Percentiles rank a stretch among this genome's conserved stretches.
Evolutionary conservation across 2,888 invertebrate genomes (phyloP).

Genomic region (Caenorhabditis becei): DNA sequence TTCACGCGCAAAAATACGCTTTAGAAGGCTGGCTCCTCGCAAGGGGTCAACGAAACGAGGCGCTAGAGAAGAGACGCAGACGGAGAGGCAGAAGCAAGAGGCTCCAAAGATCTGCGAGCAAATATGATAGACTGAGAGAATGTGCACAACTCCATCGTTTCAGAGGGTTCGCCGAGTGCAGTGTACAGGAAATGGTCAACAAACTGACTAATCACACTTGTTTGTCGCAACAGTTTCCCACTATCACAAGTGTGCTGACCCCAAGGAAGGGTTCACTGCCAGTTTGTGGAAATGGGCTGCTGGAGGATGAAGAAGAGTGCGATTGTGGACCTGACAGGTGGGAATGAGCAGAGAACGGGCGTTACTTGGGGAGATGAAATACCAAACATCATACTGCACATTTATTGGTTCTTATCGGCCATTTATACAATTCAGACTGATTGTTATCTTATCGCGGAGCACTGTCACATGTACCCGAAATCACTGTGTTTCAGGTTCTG

Average conservation of each 20-base stretch:
- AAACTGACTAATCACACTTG: constrained; percentile 63
- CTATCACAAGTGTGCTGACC: constrained; percentile 33
- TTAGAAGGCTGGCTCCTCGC: background rate
- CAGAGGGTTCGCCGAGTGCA: constrained; percentile 71
- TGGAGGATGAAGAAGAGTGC: constrained; percentile 69
- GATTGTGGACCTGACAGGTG: constrained; percentile 71
- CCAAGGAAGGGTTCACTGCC: constrained; percentile 38
- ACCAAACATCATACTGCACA: background rate
- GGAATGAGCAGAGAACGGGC: background rate
- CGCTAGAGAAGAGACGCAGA: constrained; percentile 29
- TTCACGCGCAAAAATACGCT: background rate
- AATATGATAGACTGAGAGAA: constrained; percentile 25
- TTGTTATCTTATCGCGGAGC: constrained; percentile 35
- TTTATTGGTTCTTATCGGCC: background rate
- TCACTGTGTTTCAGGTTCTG: constrained; percentile 58
- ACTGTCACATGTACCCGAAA: constrained; percentile 24
- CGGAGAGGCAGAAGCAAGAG: constrained; percentile 13
- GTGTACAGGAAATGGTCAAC: constrained; percentile 68
- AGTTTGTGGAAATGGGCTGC: constrained; percentile 71
- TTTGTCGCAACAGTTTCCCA: constrained; percentile 32
- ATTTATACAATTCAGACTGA: background rate
- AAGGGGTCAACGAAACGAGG: constrained; percentile 15
- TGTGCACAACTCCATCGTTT: constrained; percentile 21
- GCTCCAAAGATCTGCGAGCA: constrained; percentile 57
- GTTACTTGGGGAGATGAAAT: too few relatives aligned